Evolutionary conservation across 1,140 invertebrate species (phyloP).

Genomic region (Drosophila gunungcola): DNA sequence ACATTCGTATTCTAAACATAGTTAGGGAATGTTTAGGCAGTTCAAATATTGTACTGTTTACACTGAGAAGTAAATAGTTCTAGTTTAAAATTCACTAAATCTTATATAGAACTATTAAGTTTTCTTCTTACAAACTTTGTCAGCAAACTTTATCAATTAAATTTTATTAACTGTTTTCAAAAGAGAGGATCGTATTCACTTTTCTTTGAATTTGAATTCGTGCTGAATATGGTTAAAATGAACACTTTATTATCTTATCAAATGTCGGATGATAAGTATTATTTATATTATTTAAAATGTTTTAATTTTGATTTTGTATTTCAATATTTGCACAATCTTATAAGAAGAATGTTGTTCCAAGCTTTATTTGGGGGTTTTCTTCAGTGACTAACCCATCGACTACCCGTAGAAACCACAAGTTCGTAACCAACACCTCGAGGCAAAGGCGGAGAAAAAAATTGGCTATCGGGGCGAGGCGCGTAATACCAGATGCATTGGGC

Average conservation of each 20-base stretch:
- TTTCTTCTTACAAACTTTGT: no score
- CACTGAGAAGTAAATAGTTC: slow-evolving; percentile 2
- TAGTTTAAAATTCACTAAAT: no score
- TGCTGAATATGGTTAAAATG: no score
- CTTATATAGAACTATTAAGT: no score
- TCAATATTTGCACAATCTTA: background rate
- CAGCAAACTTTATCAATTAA: no score
- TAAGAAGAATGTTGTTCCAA: background rate
- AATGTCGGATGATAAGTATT: no score
- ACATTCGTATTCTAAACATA: slow-evolving; percentile 1
- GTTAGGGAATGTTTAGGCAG: background rate
- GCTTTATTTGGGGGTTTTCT: background rate
- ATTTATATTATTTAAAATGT: background rate
- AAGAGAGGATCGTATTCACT: no score
- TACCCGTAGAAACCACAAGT: slow-evolving; percentile 54
- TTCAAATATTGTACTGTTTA: background rate
- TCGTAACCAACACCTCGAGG: slow-evolving; percentile 62
- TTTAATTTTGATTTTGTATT: background rate
- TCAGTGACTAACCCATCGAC: slow-evolving; percentile 1
- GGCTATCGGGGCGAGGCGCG: slow-evolving; percentile 32
- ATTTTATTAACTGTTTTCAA: no score
- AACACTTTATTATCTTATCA: no score
- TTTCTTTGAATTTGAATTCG: no score
- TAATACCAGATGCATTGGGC: slow-evolving; percentile 51
- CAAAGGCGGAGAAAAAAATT: slow-evolving; percentile 42